phyloP scores from a whole-genome alignment of 92 coral and sea anemone genomes.

The Porites evermanni region DNA sequence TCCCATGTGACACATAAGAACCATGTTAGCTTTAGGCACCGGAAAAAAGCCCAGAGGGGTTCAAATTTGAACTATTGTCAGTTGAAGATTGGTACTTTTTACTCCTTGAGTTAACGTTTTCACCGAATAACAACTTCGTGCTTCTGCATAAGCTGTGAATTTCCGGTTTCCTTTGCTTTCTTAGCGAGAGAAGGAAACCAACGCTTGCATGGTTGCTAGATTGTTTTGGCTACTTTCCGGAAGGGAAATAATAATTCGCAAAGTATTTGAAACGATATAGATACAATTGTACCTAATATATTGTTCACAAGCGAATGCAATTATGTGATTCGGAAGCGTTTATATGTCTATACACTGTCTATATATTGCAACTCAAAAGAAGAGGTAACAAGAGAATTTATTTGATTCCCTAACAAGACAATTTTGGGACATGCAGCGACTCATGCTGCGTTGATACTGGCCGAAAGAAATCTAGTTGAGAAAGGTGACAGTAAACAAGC shows the following conservation, averaged over 20 bases:
- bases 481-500: too few relatives aligned
- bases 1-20: background rate
- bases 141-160: conserved; percentile 35
- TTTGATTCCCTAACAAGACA: conserved; percentile 17
- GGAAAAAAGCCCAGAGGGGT: background rate
- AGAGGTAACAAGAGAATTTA: background rate
- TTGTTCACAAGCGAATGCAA: conserved; percentile 6
- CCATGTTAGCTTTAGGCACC: background rate
- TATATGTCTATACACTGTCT: background rate
- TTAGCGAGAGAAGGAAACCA: conserved; percentile 65
- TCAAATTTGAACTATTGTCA: background rate
- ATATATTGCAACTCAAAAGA: background rate
- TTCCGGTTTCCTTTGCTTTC: conserved; percentile 61
- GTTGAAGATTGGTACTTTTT: background rate
- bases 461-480: too few relatives aligned
- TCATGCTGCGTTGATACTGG: conserved; percentile 2
- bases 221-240: conserved; percentile 43
- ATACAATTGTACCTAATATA: conserved; percentile 13
- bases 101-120: background rate
- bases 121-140: conserved; percentile 27
- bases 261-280: conserved; percentile 41
- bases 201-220: conserved; percentile 24
- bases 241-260: conserved; percentile 48
- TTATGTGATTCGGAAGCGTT: conserved; percentile 9
- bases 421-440: background rate